phyloP scores from a whole-genome alignment of 2,888 invertebrate genomes.

The Abrostola triplasia region DNA sequence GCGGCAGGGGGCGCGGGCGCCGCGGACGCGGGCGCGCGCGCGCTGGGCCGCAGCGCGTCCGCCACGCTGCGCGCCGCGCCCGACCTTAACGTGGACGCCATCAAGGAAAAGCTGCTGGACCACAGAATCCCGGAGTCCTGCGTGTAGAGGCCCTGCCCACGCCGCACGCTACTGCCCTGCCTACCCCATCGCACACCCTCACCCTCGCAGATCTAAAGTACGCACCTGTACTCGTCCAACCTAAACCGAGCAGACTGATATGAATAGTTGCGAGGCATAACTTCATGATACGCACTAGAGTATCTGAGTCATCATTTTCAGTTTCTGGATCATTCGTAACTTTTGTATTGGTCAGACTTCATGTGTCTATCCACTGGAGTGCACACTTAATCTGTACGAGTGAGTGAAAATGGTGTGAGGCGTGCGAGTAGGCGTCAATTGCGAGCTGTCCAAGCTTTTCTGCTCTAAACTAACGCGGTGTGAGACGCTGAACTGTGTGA shows the following conservation, averaged over 20 bases:
- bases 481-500: conserved; percentile 6
- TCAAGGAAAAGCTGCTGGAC: conserved; percentile 95
- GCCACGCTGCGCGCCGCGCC: conserved; percentile 82
- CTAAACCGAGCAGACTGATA: too few relatives aligned
- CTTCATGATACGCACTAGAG: not conserved
- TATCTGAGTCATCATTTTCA: too few relatives aligned
- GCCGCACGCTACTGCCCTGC: not conserved
- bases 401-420: conserved; percentile 9
- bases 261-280: not conserved
- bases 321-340: not conserved
- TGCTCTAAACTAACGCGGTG: not conserved
- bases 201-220: not conserved
- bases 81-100: conserved; percentile 93
- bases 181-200: conserved; percentile 2
- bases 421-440: not conserved
- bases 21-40: conserved; percentile 58
- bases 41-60: conserved; percentile 82
- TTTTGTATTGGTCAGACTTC: conserved; percentile 14
- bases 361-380: not conserved
- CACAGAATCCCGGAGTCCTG: conserved; percentile 96
- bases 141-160: conserved; percentile 88
- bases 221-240: too few relatives aligned
- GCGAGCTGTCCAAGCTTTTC: not conserved
- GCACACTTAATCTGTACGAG: not conserved
- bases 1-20: conserved; percentile 71